Base-by-base conservation (phyloP, 2,113 vertebrate species). In the Eleginops maclovinus region DNA sequence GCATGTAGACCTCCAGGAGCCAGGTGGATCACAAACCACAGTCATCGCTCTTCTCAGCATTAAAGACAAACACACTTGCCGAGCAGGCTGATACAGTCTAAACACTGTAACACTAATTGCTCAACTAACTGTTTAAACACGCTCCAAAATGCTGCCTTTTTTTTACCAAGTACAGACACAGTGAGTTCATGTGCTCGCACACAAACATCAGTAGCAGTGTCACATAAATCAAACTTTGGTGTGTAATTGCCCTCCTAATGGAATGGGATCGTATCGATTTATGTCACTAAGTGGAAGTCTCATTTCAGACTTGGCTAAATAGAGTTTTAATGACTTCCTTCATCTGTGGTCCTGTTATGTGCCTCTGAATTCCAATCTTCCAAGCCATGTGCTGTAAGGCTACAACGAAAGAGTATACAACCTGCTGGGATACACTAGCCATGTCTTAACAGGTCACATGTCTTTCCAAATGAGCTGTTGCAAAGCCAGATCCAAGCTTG, bases 301-400 rank as follows among this genome's bases (percentile, higher is more conserved):
- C 59, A 50, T 85, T 83, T 79, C 65, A 71, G 77, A 19, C 75
- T 56, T 1, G 8, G 19, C 44, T 82, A 54, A 81, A 82, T 71
- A 70, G 77, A 74, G 75, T 89, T 85, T 82, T 81, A 84, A 87
- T 79, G 73, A 77, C 69, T 77, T n/a, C 69, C 69, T 67, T 77
- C 60, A 16, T 74, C 47, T 64, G 61, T 11, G 26, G 31, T 70
- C 22, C 51, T 72, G 22, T 84, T 67, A 68, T 81, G 40, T 16
- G 4, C 31, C 15, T 56, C 68, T 76, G 31, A 44, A 60, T 81
- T 61, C 26, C 63, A 64, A 70, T 80, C 66, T 47, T 72, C 53
- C 75, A 54, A 61, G 36, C 40, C 21, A 26, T 31, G 21, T 8
- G 8, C 31, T 36, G 7, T 49, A 17, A 24, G 22, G 58, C 47